Percentiles rank a stretch among this genome's conserved stretches.
Conservation (phyloP, 2,888 invertebrate genomes). For the Dascillus cervinus region DNA sequence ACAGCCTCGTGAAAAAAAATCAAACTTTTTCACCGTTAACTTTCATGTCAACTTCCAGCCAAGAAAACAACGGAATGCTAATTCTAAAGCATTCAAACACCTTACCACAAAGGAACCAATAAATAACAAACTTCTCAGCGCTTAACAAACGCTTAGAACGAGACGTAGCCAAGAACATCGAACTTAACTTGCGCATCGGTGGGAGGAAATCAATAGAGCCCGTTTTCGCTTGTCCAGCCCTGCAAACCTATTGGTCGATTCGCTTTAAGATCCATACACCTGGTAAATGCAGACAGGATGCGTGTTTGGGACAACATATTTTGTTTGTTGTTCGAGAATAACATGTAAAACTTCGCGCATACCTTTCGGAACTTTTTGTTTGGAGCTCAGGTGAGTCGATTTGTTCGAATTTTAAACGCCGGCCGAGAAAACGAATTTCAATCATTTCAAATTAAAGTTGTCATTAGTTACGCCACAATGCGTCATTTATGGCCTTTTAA, state of each 20-base stretch:
- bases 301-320: constrained; percentile 15
- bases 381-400: no score
- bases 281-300: constrained; percentile 17
- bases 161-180: constrained; percentile 3
- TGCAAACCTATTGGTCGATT: background rate
- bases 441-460: no score
- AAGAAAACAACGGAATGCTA: no score
- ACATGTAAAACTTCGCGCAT: no score
- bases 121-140: constrained; percentile 6
- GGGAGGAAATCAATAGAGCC: constrained; percentile 10
- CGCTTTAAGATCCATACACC: constrained; percentile 14
- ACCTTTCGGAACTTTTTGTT: no score
- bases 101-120: constrained; percentile 4
- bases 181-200: constrained; percentile 3
- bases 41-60: no score
- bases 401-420: no score
- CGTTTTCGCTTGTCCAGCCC: constrained; percentile 6
- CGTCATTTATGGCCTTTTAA: no score
- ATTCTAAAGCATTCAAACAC: constrained; percentile 11
- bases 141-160: constrained; percentile 13
- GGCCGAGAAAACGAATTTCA: no score
- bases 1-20: no score
- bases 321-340: constrained; percentile 16
- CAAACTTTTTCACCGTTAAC: no score
- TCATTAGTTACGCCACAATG: no score